phyloP scores from a whole-genome alignment of 53 echinoderm and acorn worm species.

The Apostichopus leukothele region DNA sequence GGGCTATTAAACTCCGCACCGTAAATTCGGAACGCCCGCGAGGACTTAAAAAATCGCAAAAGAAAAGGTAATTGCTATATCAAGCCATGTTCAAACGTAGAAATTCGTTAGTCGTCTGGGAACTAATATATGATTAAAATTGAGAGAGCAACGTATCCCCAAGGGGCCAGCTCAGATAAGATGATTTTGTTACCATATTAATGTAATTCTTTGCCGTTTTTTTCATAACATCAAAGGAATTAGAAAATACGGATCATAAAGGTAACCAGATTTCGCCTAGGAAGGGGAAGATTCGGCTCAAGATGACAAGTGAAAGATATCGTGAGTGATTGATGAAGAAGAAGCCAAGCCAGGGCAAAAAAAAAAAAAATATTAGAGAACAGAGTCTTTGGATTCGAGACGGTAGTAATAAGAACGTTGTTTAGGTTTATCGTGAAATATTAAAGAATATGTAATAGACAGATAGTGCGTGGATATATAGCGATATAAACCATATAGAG shows the following conservation, averaged over 20 bases:
- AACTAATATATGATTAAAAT: conserved; percentile 49
- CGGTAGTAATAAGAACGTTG: neutral
- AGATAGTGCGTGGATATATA: too few species aligned
- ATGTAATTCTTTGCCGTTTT: conserved; percentile 44
- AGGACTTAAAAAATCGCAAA: conserved; percentile 46
- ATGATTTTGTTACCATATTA: conserved; percentile 49
- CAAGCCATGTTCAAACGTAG: conserved; percentile 17
- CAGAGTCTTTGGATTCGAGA: neutral
- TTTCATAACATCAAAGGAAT: conserved; percentile 46
- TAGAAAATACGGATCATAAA: conserved; percentile 42
- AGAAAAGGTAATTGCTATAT: conserved; percentile 45
- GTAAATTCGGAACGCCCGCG: conserved; percentile 47
- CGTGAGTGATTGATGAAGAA: conserved; percentile 23
- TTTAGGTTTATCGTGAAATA: too few species aligned
- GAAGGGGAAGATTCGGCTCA: conserved; percentile 26
- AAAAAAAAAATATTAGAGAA: neutral
- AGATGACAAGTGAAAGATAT: conserved; percentile 31
- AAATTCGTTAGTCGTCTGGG: conserved; percentile 7
- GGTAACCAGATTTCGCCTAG: conserved; percentile 42
- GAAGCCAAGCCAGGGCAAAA: too few species aligned
- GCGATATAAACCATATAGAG: too few species aligned
- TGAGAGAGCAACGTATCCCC: conserved; percentile 40
- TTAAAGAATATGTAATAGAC: too few species aligned
- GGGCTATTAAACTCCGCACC: conserved; percentile 50
- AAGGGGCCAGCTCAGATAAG: conserved; percentile 37